phyloP scores from a whole-genome alignment of 2,113 vertebrate genomes.

The Bubo scandiacus region DNA sequence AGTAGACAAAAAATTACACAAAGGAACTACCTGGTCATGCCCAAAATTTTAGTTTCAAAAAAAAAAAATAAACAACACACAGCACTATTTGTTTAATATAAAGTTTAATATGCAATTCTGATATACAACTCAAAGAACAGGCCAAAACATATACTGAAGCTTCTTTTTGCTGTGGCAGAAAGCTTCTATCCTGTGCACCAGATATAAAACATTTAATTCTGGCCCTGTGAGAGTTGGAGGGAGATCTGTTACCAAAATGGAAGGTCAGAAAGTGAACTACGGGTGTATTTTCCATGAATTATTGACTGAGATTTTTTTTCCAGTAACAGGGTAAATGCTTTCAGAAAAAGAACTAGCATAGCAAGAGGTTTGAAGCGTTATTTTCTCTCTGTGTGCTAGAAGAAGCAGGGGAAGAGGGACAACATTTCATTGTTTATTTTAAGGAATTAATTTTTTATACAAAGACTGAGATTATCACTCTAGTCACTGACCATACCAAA shows the following conservation, averaged over 20 bases:
- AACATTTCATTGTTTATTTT: not conserved
- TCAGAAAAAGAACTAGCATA: not conserved
- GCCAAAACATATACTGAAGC: not conserved
- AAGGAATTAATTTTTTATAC: not conserved
- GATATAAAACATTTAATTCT: not conserved
- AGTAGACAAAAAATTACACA: not conserved
- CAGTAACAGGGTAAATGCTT: constrained; percentile 1
- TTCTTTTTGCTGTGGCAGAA: not conserved
- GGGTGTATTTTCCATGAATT: constrained; percentile 26
- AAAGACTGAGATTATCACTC: not conserved
- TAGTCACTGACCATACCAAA: not conserved
- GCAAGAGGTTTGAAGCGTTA: not conserved
- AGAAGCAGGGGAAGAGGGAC: not conserved
- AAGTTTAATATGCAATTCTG: not conserved
- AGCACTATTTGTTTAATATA: not conserved
- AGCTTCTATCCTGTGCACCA: not conserved
- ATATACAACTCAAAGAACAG: not conserved
- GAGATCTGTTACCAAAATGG: constrained; percentile 34
- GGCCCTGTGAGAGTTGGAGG: not conserved
- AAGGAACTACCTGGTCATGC: not conserved
- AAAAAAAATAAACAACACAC: not conserved
- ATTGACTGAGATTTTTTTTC: constrained; percentile 10
- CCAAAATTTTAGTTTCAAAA: not conserved
- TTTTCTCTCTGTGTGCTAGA: not conserved
- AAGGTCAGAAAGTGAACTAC: not conserved